phyloP scores from a whole-genome alignment of 2,888 invertebrate species.

The Cyclophora albipunctata region DNA sequence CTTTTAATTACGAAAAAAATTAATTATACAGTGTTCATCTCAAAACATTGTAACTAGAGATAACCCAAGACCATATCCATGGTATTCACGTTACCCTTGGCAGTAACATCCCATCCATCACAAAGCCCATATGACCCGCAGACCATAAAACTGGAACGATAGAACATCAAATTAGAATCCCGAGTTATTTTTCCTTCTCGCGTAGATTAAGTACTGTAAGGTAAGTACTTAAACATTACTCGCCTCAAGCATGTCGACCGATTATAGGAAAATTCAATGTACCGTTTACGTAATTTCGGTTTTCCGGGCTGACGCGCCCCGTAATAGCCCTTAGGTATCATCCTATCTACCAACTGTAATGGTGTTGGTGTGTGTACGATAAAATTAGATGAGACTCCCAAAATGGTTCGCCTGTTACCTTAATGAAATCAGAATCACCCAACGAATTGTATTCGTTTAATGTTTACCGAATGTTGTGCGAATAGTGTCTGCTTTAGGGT shows the following conservation, averaged over 20 bases:
- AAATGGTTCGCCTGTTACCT: slow-evolving; percentile 19
- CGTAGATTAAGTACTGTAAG: background rate
- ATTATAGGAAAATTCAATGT: slow-evolving; percentile 67
- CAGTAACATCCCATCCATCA: too few species aligned
- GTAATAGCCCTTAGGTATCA: slow-evolving; percentile 40
- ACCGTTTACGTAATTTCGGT: slow-evolving; percentile 66
- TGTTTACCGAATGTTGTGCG: too few species aligned
- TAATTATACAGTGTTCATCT: too few species aligned
- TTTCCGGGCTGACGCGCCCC: slow-evolving; percentile 60
- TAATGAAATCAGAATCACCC: slow-evolving; percentile 20
- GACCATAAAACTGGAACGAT: too few species aligned
- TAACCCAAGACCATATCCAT: too few species aligned
- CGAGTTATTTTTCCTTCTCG: too few species aligned
- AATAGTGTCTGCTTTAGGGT: too few species aligned
- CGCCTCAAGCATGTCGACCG: slow-evolving; percentile 28
- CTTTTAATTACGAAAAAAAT: too few species aligned
- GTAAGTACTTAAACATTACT: slow-evolving; percentile 5
- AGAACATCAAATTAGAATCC: too few species aligned
- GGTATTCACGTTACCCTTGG: too few species aligned
- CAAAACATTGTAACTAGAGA: too few species aligned
- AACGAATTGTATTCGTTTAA: slow-evolving; percentile 4
- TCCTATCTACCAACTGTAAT: slow-evolving; percentile 9
- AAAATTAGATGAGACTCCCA: slow-evolving; percentile 21
- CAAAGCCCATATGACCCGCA: too few species aligned
- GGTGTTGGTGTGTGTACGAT: slow-evolving; percentile 21